Conservation (phyloP, 2,797 vertebrate species). For the Xenopus petersii region DNA sequence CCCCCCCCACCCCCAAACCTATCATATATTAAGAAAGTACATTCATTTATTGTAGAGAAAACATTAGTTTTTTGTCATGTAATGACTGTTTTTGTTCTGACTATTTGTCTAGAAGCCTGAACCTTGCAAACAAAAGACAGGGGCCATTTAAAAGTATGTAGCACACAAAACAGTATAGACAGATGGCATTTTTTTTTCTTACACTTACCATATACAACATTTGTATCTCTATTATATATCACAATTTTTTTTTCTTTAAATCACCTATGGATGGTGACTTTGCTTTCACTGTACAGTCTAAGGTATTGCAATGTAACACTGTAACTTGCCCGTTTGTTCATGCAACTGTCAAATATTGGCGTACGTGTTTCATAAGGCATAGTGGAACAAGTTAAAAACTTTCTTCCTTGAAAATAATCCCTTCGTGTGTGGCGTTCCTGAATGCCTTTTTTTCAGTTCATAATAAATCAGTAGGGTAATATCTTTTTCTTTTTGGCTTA, state of each 20-base stretch:
- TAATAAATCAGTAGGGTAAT: slow-evolving; percentile 64
- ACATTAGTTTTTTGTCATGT: slow-evolving; percentile 14
- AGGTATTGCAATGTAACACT: slow-evolving; percentile 71
- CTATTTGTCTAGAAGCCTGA: slow-evolving; percentile 73
- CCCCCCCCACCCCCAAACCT: no score
- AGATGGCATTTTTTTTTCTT: slow-evolving; percentile 75
- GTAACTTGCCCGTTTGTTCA: slow-evolving; percentile 73
- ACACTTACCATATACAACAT: slow-evolving; percentile 82
- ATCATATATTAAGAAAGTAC: slow-evolving; percentile 18
- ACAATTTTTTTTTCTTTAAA: slow-evolving; percentile 73
- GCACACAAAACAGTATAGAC: slow-evolving; percentile 78
- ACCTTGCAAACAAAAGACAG: slow-evolving; percentile 60
- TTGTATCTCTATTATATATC: slow-evolving; percentile 75
- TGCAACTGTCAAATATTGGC: slow-evolving; percentile 86
- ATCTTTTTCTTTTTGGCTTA: slow-evolving; percentile 70
- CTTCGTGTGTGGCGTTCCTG: slow-evolving; percentile 77
- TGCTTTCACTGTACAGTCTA: slow-evolving; percentile 75
- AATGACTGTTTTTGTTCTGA: slow-evolving; percentile 77
- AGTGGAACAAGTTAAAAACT: slow-evolving; percentile 94
- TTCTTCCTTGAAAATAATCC: slow-evolving; percentile 77
- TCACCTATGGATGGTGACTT: slow-evolving; percentile 75
- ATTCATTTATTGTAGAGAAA: slow-evolving; percentile 33
- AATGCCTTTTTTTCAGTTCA: slow-evolving; percentile 71
- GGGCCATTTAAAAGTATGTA: slow-evolving; percentile 73
- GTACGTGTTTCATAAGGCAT: slow-evolving; percentile 94